Percentiles rank a stretch among this genome's conserved stretches.
Conservation (phyloP, 1,140 invertebrate species). For the Drosophila rufa region DNA sequence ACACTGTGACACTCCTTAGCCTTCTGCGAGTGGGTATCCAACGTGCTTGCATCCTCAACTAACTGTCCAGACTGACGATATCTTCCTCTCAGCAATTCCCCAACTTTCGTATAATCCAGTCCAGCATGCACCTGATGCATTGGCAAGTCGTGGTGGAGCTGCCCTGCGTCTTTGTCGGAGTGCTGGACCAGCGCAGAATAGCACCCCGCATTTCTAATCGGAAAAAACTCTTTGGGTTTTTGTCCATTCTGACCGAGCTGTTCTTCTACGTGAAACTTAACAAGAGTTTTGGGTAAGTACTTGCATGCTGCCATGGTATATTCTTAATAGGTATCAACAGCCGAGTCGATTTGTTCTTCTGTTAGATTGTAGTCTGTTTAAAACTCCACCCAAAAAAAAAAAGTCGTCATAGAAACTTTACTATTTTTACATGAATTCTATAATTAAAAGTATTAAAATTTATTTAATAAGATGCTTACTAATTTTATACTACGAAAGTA, state of each 20-base stretch:
- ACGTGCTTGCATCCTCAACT: too few species aligned
- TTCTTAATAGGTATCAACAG: too few species aligned
- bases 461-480: too few species aligned
- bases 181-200: background rate
- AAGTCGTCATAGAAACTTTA: too few species aligned
- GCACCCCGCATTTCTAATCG: background rate
- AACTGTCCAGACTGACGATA: background rate
- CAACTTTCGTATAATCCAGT: conserved; percentile 1
- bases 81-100: conserved; percentile 22
- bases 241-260: conserved; percentile 32
- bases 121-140: conserved; percentile 6
- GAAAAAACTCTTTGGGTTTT: conserved; percentile 13
- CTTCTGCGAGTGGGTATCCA: conserved; percentile 29
- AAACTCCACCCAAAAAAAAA: too few species aligned
- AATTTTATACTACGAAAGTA: too few species aligned
- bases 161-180: background rate
- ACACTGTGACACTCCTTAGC: conserved; percentile 28
- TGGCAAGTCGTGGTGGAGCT: conserved; percentile 43
- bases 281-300: conserved; percentile 5
- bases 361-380: too few species aligned
- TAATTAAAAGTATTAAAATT: too few species aligned
- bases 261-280: conserved; percentile 11
- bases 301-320: too few species aligned
- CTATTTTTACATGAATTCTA: too few species aligned
- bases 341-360: too few species aligned